Evolutionary conservation across 2,113 vertebrate genomes (phyloP).

Genomic region (Chionis minor): DNA sequence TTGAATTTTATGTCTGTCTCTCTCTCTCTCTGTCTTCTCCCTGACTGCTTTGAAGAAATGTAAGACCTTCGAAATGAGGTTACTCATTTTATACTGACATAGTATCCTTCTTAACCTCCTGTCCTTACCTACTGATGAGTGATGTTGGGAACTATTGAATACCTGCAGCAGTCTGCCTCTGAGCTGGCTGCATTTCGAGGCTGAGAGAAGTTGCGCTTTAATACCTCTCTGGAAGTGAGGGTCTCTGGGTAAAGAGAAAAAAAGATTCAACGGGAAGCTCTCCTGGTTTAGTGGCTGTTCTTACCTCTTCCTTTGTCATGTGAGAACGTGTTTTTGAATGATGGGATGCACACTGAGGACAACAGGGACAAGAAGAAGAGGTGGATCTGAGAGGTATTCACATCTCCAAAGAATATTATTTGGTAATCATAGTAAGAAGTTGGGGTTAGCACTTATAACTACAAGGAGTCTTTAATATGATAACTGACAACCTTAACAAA

Average conservation of each 20-base stretch:
- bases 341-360: not conserved
- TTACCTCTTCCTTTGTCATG: not conserved
- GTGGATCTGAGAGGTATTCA: not conserved
- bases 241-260: not conserved
- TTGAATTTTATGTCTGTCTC: not conserved
- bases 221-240: not conserved
- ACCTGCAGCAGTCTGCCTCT: not conserved
- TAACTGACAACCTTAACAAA: not conserved
- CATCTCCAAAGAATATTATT: not conserved
- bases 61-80: not conserved
- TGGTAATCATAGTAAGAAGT: not conserved
- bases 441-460: not conserved
- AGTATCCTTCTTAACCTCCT: not conserved
- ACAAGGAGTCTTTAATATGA: not conserved
- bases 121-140: slow-evolving; percentile 7
- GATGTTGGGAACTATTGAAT: not conserved
- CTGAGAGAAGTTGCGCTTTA: not conserved
- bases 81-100: not conserved
- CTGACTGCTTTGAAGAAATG: not conserved
- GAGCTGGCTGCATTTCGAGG: not conserved
- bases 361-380: not conserved
- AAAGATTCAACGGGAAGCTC: not conserved
- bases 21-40: not conserved
- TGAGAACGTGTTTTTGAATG: not conserved
- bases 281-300: not conserved